Percentiles rank a stretch among this genome's conserved stretches.
Evolutionary conservation across 2,113 vertebrate genomes (phyloP).

Genomic region (Accipiter cooperii): DNA sequence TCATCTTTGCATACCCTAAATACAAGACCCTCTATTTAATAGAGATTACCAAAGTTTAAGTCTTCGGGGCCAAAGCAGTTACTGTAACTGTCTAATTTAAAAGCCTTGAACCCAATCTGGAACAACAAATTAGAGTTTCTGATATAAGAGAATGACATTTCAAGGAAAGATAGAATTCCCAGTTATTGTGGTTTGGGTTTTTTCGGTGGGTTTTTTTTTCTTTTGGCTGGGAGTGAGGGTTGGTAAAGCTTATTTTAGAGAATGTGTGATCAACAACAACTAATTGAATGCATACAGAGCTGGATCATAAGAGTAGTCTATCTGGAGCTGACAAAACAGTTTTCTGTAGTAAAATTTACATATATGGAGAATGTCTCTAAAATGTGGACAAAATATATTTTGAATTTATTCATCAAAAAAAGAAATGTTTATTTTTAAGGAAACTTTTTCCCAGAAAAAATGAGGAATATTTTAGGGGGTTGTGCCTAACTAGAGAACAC

Average conservation of each 20-base stretch:
- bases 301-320: not conserved
- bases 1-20: not conserved
- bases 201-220: not conserved
- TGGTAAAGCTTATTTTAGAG: not conserved
- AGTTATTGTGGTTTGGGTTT: not conserved
- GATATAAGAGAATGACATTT: not conserved
- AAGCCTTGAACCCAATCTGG: not conserved
- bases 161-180: not conserved
- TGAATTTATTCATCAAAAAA: not conserved
- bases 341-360: not conserved
- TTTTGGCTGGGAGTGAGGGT: not conserved
- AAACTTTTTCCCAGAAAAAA: not conserved
- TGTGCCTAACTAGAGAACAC: not conserved
- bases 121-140: not conserved
- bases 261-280: not conserved
- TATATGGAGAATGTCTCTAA: not conserved
- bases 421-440: not conserved
- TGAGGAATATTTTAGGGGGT: accelerated
- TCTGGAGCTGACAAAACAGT: not conserved
- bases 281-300: not conserved
- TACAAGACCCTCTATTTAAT: not conserved
- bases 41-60: not conserved
- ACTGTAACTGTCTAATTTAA: not conserved
- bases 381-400: not conserved
- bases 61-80: not conserved